A percentile compares a stretch with the other conserved stretches of the same genome.
Conservation (phyloP, 2,888 invertebrate species). For the Zhuqinia jingwanae region DNA sequence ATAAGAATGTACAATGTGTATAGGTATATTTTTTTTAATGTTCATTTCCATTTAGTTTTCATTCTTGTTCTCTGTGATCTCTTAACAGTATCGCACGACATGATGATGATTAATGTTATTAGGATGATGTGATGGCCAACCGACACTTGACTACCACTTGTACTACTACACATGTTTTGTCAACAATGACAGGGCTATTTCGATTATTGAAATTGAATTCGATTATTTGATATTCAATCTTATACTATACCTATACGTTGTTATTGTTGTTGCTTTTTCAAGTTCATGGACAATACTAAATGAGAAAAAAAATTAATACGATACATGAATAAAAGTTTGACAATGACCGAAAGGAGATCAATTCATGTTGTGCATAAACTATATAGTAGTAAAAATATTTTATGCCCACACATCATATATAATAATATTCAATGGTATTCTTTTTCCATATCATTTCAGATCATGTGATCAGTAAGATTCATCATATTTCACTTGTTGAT, state of each 20-base stretch:
- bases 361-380: neutral
- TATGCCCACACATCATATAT: slow-evolving; percentile 53
- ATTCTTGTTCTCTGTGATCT: neutral
- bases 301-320: slow-evolving; percentile 1
- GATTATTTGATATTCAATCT: slow-evolving; percentile 31
- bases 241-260: neutral
- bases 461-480: slow-evolving; percentile 29
- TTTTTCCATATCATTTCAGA: neutral
- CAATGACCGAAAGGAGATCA: slow-evolving; percentile 58
- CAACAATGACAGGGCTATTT: slow-evolving; percentile 42
- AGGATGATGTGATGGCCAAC: slow-evolving; percentile 15
- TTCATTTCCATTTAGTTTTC: slow-evolving; percentile 19
- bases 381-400: no score
- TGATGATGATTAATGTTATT: slow-evolving; percentile 13
- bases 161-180: slow-evolving; percentile 30
- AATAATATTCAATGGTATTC: no score
- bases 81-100: slow-evolving; percentile 30
- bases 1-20: no score
- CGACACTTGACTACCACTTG: slow-evolving; percentile 36
- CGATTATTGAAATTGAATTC: slow-evolving; percentile 50
- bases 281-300: slow-evolving; percentile 56
- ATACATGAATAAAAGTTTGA: slow-evolving; percentile 14
- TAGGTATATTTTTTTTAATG: slow-evolving; percentile 23
- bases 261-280: slow-evolving; percentile 2
- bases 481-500: slow-evolving; percentile 50